Conservation (phyloP, 2,797 vertebrate genomes). For the Eremophila alpestris region DNA sequence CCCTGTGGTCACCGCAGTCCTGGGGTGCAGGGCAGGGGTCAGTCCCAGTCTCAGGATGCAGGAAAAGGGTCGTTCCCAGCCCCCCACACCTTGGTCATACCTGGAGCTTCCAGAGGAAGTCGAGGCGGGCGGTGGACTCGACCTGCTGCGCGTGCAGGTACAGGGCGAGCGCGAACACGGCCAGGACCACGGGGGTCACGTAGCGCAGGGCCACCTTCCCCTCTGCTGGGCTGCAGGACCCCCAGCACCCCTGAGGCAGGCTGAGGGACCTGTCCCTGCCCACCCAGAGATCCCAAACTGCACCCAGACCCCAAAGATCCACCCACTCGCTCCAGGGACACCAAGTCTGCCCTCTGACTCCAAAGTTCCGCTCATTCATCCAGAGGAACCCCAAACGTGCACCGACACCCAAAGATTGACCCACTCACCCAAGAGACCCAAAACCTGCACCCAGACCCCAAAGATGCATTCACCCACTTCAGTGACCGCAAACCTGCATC, state of each 20-base stretch:
- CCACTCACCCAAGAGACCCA: not conserved
- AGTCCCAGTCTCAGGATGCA: not conserved
- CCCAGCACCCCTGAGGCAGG: not conserved
- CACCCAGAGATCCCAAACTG: not conserved
- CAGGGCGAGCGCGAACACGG: conserved; percentile 91
- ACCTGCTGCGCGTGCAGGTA: conserved; percentile 96
- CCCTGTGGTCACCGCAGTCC: no score
- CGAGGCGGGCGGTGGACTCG: conserved; percentile 94
- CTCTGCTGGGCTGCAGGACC: conserved; percentile 76
- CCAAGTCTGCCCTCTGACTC: not conserved
- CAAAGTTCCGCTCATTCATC: not conserved
- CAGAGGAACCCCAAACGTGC: no score
- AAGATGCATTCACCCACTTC: not conserved
- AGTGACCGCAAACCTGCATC: not conserved
- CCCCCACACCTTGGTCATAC: conserved; percentile 56
- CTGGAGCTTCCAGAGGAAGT: conserved; percentile 98
- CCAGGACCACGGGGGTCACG: conserved; percentile 92
- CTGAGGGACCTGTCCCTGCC: not conserved
- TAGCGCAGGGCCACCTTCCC: conserved; percentile 92
- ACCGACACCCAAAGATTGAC: not conserved
- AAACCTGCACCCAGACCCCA: not conserved
- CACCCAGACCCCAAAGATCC: not conserved
- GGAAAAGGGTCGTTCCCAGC: not conserved
- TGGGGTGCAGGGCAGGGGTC: not conserved
- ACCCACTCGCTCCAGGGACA: no score